These are phyloP conservation scores for Trichogramma pretiosum DNA, from an alignment of 1,140 invertebrate species.

Conservation along the genomic window DNA sequence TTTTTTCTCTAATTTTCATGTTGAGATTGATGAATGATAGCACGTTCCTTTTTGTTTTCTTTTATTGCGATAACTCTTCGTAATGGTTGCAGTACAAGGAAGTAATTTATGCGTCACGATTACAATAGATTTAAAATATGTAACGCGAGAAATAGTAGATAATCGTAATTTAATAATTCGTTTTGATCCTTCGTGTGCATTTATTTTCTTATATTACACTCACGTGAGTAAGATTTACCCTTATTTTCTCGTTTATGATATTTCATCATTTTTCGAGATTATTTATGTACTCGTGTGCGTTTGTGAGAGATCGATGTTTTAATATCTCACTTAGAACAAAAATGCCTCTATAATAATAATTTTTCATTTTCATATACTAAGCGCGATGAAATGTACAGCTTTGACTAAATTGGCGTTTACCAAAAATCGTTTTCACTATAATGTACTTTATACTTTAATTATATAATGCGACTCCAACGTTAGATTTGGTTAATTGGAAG, in stretches of 20 bases:
- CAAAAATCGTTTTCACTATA: slow-evolving; percentile 17
- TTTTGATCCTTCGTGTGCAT: slow-evolving; percentile 19
- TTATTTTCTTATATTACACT: no score
- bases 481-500: no score
- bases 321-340: no score
- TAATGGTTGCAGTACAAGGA: neutral
- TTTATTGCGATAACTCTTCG: slow-evolving; percentile 18
- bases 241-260: no score
- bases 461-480: no score
- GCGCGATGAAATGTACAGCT: slow-evolving; percentile 24
- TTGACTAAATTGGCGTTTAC: slow-evolving; percentile 19
- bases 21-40: slow-evolving; percentile 6
- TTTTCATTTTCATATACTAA: slow-evolving; percentile 18
- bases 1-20: slow-evolving; percentile 5
- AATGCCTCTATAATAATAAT: no score
- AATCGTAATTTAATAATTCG: slow-evolving; percentile 18
- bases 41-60: no score
- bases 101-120: slow-evolving; percentile 12
- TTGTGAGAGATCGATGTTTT: no score
- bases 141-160: slow-evolving; percentile 16
- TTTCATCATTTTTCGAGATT: no score
- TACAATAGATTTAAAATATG: slow-evolving; percentile 11
- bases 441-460: slow-evolving; percentile 14
- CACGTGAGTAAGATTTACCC: no score
- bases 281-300: no score